A percentile compares a stretch with the other conserved stretches of the same genome.
phyloP scores from a whole-genome alignment of 2,888 invertebrate genomes.

The Harpalus rufipes region DNA sequence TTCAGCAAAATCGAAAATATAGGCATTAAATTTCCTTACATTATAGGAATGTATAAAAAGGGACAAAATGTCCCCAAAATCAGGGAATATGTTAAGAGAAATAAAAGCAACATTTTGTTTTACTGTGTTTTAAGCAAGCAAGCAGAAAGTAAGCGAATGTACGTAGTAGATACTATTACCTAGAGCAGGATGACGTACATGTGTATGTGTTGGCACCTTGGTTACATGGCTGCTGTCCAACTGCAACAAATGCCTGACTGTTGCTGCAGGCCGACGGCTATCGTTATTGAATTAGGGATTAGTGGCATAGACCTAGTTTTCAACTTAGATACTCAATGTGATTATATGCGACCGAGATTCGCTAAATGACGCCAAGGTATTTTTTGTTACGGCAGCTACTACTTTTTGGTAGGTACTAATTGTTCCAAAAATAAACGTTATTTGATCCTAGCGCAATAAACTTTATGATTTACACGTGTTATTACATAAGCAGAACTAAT shows the following conservation, averaged over 20 bases:
- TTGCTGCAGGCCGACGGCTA: conserved; percentile 9
- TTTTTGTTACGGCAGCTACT: too few species aligned
- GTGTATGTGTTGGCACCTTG: neutral
- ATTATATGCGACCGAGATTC: conserved; percentile 20
- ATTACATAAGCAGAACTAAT: too few species aligned
- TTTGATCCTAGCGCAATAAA: too few species aligned
- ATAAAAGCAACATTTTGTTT: too few species aligned
- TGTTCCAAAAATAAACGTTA: too few species aligned
- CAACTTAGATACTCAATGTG: conserved; percentile 21
- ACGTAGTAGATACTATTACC: neutral
- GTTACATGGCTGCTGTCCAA: conserved; percentile 49
- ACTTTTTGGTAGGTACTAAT: too few species aligned
- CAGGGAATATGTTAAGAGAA: too few species aligned
- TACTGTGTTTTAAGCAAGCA: neutral
- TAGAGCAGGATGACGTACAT: neutral
- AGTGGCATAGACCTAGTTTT: conserved; percentile 58
- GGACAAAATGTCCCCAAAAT: too few species aligned
- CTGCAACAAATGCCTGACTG: conserved; percentile 24
- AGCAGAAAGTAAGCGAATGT: neutral
- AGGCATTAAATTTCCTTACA: too few species aligned
- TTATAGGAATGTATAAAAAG: too few species aligned
- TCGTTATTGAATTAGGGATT: conserved; percentile 63
- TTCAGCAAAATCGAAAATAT: too few species aligned
- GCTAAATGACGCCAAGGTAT: neutral
- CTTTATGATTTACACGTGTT: too few species aligned